Conservation (phyloP, 2,888 invertebrate species). For the Homarus gammarus region DNA sequence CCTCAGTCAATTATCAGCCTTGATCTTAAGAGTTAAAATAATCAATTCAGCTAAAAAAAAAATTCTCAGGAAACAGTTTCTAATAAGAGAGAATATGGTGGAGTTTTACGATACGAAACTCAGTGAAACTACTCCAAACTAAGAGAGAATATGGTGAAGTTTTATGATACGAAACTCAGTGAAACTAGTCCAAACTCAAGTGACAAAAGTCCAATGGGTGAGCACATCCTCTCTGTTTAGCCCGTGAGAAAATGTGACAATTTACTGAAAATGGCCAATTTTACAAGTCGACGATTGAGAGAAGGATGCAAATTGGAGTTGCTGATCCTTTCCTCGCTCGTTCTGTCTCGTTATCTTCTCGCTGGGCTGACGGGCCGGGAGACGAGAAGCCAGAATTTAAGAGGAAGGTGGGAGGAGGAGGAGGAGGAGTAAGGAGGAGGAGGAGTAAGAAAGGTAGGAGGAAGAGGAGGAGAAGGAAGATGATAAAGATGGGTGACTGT, state of each 20-base stretch:
- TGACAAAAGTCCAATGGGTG: constrained; percentile 40
- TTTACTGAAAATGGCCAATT: constrained; percentile 71
- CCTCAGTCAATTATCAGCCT: no score
- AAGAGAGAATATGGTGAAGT: neutral
- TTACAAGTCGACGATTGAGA: constrained; percentile 72
- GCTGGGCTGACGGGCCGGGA: constrained; percentile 53
- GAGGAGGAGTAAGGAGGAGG: neutral
- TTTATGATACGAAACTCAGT: constrained; percentile 43
- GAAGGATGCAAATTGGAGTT: constrained; percentile 70
- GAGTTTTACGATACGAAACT: constrained; percentile 37
- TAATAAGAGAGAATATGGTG: neutral
- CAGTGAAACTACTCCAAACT: constrained; percentile 34
- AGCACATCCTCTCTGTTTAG: constrained; percentile 52
- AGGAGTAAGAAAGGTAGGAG: neutral
- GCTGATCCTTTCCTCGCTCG: constrained; percentile 65
- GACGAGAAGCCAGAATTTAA: constrained; percentile 51
- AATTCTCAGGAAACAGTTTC: no score
- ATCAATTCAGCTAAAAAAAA: no score
- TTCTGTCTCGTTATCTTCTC: constrained; percentile 66
- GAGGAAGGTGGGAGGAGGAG: constrained; percentile 12
- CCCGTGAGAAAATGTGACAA: constrained; percentile 71
- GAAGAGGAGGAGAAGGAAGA: neutral
- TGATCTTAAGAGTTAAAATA: no score
- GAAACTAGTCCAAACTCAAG: constrained; percentile 31
- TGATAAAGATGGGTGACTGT: no score